Evolutionary conservation across 2,113 vertebrate genomes (phyloP).

Genomic region (Tauraco erythrolophus): DNA sequence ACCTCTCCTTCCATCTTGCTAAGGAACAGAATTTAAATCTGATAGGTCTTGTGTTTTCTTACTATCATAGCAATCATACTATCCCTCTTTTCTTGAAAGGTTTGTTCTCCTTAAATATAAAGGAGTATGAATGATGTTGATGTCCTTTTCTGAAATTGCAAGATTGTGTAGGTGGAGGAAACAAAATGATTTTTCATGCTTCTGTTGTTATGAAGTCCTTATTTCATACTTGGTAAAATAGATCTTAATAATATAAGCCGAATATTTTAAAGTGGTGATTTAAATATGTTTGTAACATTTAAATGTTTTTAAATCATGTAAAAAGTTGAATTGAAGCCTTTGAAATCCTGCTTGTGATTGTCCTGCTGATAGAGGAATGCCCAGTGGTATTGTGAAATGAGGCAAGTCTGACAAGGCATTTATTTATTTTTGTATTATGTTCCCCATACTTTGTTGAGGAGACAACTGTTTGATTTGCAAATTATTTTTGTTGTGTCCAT

Average conservation of each 20-base stretch:
- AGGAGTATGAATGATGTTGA: conserved; percentile 59
- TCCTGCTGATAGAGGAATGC: conserved; percentile 67
- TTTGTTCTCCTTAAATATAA: conserved; percentile 68
- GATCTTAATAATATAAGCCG: conserved; percentile 70
- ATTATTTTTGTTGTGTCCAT: conserved; percentile 46
- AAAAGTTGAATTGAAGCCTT: conserved; percentile 70
- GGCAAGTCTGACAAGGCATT: conserved; percentile 47
- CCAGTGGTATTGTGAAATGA: conserved; percentile 61
- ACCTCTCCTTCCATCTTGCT: conserved; percentile 8
- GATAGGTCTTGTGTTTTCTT: conserved; percentile 40
- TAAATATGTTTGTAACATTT: conserved; percentile 78
- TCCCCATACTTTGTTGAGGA: conserved; percentile 49
- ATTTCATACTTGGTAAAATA: conserved; percentile 71
- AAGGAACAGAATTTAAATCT: background rate
- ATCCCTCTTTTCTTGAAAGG: conserved; percentile 64
- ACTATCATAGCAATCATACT: conserved; percentile 50
- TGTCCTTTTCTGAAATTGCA: conserved; percentile 67
- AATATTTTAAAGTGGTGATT: conserved; percentile 74
- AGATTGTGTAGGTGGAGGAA: conserved; percentile 68
- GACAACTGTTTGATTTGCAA: conserved; percentile 60
- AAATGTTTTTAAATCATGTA: conserved; percentile 74
- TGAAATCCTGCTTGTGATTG: conserved; percentile 55
- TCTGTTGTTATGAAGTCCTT: conserved; percentile 71
- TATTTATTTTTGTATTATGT: conserved; percentile 46
- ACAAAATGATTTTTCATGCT: conserved; percentile 66